phyloP scores from a whole-genome alignment of 2,797 vertebrate genomes.

The Valencia hispanica region DNA sequence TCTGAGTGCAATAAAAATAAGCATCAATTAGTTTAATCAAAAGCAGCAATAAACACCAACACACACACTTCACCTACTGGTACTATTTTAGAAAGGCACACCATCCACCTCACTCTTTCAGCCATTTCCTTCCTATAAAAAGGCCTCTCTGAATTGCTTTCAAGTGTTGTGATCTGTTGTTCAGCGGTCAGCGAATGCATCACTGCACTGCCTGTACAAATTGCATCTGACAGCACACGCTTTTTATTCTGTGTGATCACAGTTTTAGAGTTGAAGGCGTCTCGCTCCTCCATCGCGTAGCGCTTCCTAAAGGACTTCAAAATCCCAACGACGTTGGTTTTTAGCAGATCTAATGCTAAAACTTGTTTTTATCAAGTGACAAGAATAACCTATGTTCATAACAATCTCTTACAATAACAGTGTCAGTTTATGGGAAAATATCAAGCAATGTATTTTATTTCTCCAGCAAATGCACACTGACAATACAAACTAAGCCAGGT shows the following conservation, averaged over 20 bases:
- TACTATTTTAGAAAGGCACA: background rate
- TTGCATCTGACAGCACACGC: conserved; percentile 29
- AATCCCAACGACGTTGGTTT: background rate
- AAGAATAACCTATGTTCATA: background rate
- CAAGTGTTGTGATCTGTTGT: conserved; percentile 18
- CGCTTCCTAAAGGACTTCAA: conserved; percentile 1
- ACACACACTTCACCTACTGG: background rate
- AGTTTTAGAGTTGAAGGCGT: conserved; percentile 17
- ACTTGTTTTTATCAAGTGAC: background rate
- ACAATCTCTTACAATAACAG: background rate
- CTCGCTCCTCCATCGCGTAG: conserved; percentile 9
- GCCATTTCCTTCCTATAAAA: conserved; percentile 8
- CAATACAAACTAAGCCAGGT: background rate
- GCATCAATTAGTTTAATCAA: conserved; percentile 7
- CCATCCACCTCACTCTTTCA: conserved; percentile 4
- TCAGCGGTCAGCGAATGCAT: conserved; percentile 13
- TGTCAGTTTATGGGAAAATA: background rate
- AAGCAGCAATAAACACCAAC: background rate
- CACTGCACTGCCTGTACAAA: conserved; percentile 21
- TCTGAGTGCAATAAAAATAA: conserved; percentile 10
- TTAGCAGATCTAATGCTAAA: background rate
- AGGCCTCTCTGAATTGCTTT: conserved; percentile 9
- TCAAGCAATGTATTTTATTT: background rate
- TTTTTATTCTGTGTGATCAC: conserved; percentile 12
- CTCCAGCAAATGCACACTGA: background rate